Base-by-base conservation (phyloP, 2,888 invertebrate genomes). In the Phrixothrix hirtus region DNA sequence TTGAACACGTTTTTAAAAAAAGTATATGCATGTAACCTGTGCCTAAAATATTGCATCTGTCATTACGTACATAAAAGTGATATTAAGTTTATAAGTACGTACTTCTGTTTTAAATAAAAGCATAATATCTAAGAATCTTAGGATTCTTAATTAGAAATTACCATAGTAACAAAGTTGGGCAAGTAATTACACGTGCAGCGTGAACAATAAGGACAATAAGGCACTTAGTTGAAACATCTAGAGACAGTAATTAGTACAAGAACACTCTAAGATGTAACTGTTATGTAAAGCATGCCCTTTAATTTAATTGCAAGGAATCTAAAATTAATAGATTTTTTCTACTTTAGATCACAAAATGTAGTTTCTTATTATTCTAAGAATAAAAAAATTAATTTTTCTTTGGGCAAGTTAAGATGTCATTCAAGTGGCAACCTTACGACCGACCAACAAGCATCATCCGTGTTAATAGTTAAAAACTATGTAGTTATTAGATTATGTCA, bases 121-220 rank as follows among this genome's bases (percentile, higher is more conserved):
- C 35, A 34, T 39, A 55, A 55, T 53, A 55, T 30, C 42, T 50
- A 55, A 60, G 58, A 58, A 54, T 51, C 61, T 61, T 62, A 62
- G 41, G 26, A 50, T 51, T 58, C 61, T 64, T 67, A 69, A 68
- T 66, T 68, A 64, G 65, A 63, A 65, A 66, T 67, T 64, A 63
- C 67, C 65, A 66, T 66, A 63, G 66, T 62, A 64, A 69, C 66
- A 60, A 60, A 58, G 52, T 58, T 60, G 60, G 59, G 15, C 50
- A 57, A 58, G 55, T 58, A 60, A 64, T 64, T 63, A 63, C 60
- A 60, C 61, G 62, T 63, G 59, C 55, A 55, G 50, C 36, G 57
- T 44, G 60, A 62, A 63, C 63, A 64, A 51, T 51, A 47, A 41
- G 27, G 36, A 56, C 53, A 56, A 64, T 64, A 61, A 59, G 60